These are phyloP conservation scores for Cryptophagus acutangulus DNA, from an alignment of 2,888 invertebrate species.

Conservation along the genomic window DNA sequence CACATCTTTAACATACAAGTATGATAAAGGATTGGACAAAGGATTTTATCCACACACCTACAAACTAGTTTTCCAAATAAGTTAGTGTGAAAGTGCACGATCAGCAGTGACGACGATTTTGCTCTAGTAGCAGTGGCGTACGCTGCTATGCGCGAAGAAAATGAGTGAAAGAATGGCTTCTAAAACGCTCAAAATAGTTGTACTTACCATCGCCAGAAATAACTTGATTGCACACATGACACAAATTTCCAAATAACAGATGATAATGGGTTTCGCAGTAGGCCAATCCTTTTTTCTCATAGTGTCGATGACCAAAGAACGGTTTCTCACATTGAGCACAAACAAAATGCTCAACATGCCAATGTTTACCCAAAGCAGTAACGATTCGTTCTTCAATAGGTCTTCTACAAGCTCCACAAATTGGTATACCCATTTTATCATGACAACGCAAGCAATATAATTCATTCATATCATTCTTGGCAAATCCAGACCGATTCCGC, in stretches of 20 bases:
- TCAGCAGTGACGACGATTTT: constrained; percentile 11
- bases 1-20: no score
- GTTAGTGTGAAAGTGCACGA: constrained; percentile 10
- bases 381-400: constrained; percentile 99
- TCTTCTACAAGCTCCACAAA: constrained; percentile 97
- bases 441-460: constrained; percentile 96
- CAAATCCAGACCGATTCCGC: constrained; percentile 81
- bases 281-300: constrained; percentile 96
- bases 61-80: constrained; percentile 6
- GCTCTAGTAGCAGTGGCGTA: constrained; percentile 11
- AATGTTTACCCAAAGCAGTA: constrained; percentile 95
- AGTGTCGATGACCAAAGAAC: constrained; percentile 97
- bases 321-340: constrained; percentile 99
- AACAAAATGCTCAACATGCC: constrained; percentile 99
- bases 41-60: no score
- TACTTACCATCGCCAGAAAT: constrained; percentile 91
- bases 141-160: constrained; percentile 9
- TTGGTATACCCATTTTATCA: constrained; percentile 99
- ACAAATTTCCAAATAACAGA: constrained; percentile 96
- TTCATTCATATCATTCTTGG: constrained; percentile 90
- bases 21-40: no score
- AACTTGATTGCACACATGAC: constrained; percentile 98
- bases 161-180: neutral
- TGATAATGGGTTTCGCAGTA: constrained; percentile 99
- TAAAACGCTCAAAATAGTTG: constrained; percentile 1